Base-by-base conservation (phyloP, 2,113 vertebrate species). In the Mesocricetus auratus region DNA sequence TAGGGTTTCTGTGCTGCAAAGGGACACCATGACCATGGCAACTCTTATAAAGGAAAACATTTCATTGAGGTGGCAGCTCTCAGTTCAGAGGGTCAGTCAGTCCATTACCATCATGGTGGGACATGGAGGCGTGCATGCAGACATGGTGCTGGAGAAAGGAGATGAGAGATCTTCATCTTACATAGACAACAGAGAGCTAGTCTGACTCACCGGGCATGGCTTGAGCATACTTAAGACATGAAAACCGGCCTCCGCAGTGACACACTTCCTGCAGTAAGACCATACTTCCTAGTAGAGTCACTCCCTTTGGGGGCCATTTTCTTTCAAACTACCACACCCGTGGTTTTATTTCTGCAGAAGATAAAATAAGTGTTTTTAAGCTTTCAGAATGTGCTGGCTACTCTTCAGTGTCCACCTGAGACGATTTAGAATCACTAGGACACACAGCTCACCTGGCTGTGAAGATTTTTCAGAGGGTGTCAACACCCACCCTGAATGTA, bases 291-390 rank as follows among this genome's bases (percentile, higher is more conserved):
- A 71, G 7, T 8, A n/a, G 15, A 5, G 6, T n/a, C 69, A 71
- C 36, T n/a, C 69, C 16, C 17, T n/a, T 69, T 19, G 33, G 68
- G 15, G 33, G 33, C 16, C 6, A 19, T n/a, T n/a, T 69, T 36
- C 16, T 19, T 69, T 21, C 69, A n/a, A 71, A n/a, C 36, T 69
- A n/a, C 17, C 36, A 71, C 2, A n/a, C 16, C 2, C 3, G 56
- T 2, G 36, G 12, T 39, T 39, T 60, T 29, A 56, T 29, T 93
- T 94, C 45, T 87, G 19, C 19, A 42, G 73, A 93, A 29, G 16
- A n/a, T 91, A 39, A 92, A 21, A 47, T 93, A 94, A n/a, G 31
- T 50, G 8, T 69, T 91, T 68, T 95, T 69, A 68, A 26, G 47
- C 24, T 88, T 75, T 64, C 22, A 56, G 36, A 71, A 56, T 56